phyloP scores from a whole-genome alignment of 1,140 invertebrate genomes.

The Phymastichus coffea region DNA sequence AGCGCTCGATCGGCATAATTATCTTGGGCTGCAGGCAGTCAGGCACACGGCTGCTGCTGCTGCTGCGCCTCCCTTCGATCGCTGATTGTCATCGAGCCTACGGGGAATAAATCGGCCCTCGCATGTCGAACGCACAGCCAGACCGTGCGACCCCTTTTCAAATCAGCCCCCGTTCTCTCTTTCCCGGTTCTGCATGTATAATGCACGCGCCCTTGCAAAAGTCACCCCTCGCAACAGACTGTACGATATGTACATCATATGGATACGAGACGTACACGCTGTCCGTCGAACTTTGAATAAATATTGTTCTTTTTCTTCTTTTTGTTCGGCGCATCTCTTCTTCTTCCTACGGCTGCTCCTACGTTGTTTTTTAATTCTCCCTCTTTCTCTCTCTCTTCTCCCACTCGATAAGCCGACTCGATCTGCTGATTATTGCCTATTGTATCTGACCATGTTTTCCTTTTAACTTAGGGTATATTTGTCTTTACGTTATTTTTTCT shows the following conservation, averaged over 20 bases:
- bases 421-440: too few relatives aligned
- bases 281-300: constrained; percentile 16
- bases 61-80: neutral
- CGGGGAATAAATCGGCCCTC: neutral
- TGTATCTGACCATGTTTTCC: too few relatives aligned
- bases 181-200: neutral
- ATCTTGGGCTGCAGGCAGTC: neutral
- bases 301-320: constrained; percentile 12
- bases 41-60: neutral
- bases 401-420: too few relatives aligned
- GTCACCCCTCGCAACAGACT: constrained; percentile 1
- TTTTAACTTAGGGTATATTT: too few relatives aligned
- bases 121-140: neutral
- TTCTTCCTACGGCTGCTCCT: neutral
- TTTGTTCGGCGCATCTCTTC: too few relatives aligned
- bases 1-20: too few relatives aligned
- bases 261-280: neutral
- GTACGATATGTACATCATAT: neutral
- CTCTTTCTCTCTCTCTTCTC: neutral
- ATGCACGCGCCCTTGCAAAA: constrained; percentile 8
- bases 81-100: neutral
- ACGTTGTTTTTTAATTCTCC: neutral
- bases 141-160: neutral
- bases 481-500: too few relatives aligned
- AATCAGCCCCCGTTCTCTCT: neutral